A percentile compares a stretch with the other conserved stretches of the same genome.
phyloP scores from a whole-genome alignment of 2,888 invertebrate genomes.

The Alloscopus bannaensis region DNA sequence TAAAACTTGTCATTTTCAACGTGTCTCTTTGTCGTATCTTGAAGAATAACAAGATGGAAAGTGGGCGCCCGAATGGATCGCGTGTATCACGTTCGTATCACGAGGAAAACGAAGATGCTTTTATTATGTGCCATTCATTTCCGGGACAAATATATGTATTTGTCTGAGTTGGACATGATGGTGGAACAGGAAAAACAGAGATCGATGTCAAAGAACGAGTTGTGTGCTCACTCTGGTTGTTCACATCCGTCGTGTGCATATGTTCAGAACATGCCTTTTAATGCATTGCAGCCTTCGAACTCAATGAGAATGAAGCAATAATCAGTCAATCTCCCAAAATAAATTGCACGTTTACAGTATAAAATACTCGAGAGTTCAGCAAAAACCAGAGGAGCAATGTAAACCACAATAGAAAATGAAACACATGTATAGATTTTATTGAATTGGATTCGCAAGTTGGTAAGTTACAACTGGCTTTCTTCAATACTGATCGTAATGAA shows the following conservation, averaged over 20 bases:
- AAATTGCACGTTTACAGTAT: neutral
- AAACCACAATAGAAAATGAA: neutral
- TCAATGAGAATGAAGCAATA: neutral
- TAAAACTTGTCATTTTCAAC: constrained; percentile 47
- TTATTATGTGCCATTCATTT: no score
- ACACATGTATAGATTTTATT: constrained; percentile 4
- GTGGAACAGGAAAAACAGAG: no score
- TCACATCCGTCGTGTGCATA: neutral
- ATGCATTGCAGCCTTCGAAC: neutral
- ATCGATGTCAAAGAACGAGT: no score
- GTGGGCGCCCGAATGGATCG: neutral
- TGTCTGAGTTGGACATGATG: no score
- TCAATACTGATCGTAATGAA: constrained; percentile 26
- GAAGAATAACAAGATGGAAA: neutral
- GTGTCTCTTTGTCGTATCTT: constrained; percentile 11
- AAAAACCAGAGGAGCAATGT: neutral
- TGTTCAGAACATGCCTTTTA: neutral
- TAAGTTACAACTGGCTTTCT: constrained; percentile 3
- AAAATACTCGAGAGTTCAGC: neutral
- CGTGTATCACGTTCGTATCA: no score
- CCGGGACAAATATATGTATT: no score
- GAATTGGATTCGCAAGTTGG: constrained; percentile 4
- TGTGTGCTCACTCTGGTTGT: no score
- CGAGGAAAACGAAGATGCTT: no score
- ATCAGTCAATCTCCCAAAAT: neutral